Percentiles rank a stretch among this genome's conserved stretches.
These are phyloP conservation scores for Spilogale gracilis DNA, from an alignment of 2,113 vertebrate species.

Conservation along the genomic window DNA sequence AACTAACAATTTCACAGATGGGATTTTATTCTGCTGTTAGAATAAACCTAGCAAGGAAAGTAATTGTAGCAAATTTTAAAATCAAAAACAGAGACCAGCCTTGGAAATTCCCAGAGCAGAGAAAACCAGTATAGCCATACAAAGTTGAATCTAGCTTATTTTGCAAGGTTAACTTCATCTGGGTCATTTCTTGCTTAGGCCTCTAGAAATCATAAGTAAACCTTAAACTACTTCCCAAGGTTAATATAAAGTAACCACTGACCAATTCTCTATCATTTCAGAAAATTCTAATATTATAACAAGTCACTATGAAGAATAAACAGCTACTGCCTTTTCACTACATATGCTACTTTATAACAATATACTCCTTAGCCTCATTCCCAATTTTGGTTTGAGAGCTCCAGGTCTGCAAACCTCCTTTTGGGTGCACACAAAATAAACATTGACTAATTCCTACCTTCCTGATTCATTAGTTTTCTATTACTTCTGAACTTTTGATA, in stretches of 20 bases:
- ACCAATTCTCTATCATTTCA: not conserved
- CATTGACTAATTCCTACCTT: not conserved
- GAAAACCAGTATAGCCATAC: not conserved
- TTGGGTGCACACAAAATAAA: not conserved
- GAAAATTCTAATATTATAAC: not conserved
- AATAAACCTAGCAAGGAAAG: not conserved
- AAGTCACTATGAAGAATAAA: not conserved
- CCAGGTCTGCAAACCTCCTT: not conserved
- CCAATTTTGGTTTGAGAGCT: not conserved
- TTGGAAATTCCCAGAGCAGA: not conserved
- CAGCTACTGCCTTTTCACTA: not conserved
- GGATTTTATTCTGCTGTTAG: not conserved
- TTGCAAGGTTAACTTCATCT: not conserved
- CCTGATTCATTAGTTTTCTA: not conserved
- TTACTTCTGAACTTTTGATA: not conserved
- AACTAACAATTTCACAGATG: conserved; percentile 1
- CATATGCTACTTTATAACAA: not conserved
- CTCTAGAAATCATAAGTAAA: not conserved
- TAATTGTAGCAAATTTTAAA: not conserved
- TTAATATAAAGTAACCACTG: not conserved
- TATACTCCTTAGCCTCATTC: not conserved
- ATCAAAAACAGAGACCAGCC: not conserved
- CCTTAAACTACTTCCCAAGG: not conserved
- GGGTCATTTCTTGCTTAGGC: not conserved
- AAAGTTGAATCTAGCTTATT: not conserved